Evolutionary conservation across 1,140 invertebrate species (phyloP).

Genomic region (Saccostrea cuccullata): DNA sequence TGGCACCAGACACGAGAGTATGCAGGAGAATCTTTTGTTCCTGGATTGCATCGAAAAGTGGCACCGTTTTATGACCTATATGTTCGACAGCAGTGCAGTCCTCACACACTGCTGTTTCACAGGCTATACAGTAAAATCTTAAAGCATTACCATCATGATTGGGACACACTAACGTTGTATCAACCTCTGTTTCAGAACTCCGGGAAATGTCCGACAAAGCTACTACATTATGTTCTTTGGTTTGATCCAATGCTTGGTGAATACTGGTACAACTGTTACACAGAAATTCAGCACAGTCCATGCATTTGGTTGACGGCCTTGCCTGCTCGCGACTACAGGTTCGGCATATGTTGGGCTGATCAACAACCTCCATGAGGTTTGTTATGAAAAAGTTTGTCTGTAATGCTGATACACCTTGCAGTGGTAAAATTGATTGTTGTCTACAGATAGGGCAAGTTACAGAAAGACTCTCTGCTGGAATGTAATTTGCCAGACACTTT

Average conservation of each 20-base stretch:
- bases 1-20: conserved; percentile 77
- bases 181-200: conserved; percentile 29
- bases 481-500: conserved; percentile 87
- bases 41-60: conserved; percentile 79
- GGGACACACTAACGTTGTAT: conserved; percentile 72
- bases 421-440: conserved; percentile 81
- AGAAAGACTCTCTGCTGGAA: conserved; percentile 85
- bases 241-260: conserved; percentile 53
- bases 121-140: conserved; percentile 80
- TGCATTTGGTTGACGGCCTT: conserved; percentile 74
- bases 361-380: conserved; percentile 79
- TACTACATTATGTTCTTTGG: conserved; percentile 53
- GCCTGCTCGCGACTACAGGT: conserved; percentile 66
- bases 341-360: conserved; percentile 69
- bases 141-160: conserved; percentile 78
- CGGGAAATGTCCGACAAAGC: conserved; percentile 48
- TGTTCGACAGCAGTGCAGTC: conserved; percentile 81
- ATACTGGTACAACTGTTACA: conserved; percentile 67
- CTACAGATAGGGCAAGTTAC: conserved; percentile 81
- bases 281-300: conserved; percentile 75
- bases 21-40: conserved; percentile 79
- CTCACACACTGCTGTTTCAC: conserved; percentile 81
- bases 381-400: conserved; percentile 80
- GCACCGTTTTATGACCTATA: conserved; percentile 78
- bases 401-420: conserved; percentile 80